These are phyloP conservation scores for Vanacampus margaritifer DNA, from an alignment of 2,113 vertebrate species.

Conservation along the genomic window DNA sequence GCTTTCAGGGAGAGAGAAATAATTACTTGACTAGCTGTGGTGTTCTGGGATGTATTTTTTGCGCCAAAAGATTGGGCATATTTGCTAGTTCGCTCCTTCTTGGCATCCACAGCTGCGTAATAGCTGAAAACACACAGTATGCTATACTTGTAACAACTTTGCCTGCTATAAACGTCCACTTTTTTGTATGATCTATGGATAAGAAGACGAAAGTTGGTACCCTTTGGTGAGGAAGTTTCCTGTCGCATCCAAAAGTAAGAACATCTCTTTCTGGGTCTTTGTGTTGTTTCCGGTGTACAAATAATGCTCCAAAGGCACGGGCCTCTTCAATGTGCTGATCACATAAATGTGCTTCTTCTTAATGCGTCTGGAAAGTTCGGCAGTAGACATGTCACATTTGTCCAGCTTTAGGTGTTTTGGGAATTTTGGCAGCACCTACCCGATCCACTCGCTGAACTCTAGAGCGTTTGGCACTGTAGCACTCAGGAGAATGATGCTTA, in stretches of 20 bases:
- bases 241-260: constrained; percentile 78
- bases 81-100: constrained; percentile 86
- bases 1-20: background rate
- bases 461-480: constrained; percentile 88
- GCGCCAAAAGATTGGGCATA: constrained; percentile 87
- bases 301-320: constrained; percentile 85
- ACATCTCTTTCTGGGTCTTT: constrained; percentile 87
- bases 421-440: constrained; percentile 68
- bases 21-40: constrained; percentile 72
- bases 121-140: constrained; percentile 67
- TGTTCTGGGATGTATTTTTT: constrained; percentile 75
- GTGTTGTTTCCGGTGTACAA: constrained; percentile 90
- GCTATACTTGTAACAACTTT: background rate
- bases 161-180: background rate
- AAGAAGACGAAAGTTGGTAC: constrained; percentile 46
- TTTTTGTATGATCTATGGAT: background rate
- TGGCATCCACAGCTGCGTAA: constrained; percentile 82
- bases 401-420: background rate
- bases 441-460: constrained; percentile 93
- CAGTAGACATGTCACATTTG: too few species aligned
- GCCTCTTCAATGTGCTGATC: constrained; percentile 85
- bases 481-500: constrained; percentile 88
- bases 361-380: constrained; percentile 71
- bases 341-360: constrained; percentile 87
- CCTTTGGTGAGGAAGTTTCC: constrained; percentile 86